A percentile compares a stretch with the other conserved stretches of the same genome.
phyloP scores from a whole-genome alignment of 2,797 vertebrate genomes.

The Acomys russatus region DNA sequence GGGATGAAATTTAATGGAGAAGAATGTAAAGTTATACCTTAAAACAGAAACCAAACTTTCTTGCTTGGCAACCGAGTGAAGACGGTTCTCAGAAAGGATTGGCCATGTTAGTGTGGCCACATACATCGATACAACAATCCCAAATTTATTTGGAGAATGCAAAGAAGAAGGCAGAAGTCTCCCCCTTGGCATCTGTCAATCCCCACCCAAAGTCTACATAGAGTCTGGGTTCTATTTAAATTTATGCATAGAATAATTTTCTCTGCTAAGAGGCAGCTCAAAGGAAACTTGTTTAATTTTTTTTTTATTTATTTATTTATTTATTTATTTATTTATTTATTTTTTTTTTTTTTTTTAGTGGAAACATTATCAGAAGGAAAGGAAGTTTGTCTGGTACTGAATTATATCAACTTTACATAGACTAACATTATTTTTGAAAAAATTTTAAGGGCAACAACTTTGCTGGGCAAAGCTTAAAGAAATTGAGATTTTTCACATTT shows the following conservation, averaged over 20 bases:
- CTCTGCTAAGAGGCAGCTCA: constrained; percentile 36
- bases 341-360: neutral
- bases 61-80: neutral
- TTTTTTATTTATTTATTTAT: no score
- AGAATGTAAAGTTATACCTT: constrained; percentile 55
- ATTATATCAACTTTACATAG: neutral
- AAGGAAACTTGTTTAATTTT: neutral
- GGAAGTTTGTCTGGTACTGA: neutral
- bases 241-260: neutral
- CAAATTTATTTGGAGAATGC: neutral
- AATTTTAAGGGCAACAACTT: constrained; percentile 35
- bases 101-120: neutral
- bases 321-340: no score
- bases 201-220: neutral
- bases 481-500: constrained; percentile 34
- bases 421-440: neutral
- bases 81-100: constrained; percentile 9
- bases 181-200: neutral
- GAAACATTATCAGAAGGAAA: neutral
- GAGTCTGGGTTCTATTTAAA: neutral
- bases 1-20: constrained; percentile 58
- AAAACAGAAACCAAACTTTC: neutral
- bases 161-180: neutral
- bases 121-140: neutral
- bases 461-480: neutral